Evolutionary conservation across 2,113 vertebrate species (phyloP).

Genomic region (Labrus mixtus): DNA sequence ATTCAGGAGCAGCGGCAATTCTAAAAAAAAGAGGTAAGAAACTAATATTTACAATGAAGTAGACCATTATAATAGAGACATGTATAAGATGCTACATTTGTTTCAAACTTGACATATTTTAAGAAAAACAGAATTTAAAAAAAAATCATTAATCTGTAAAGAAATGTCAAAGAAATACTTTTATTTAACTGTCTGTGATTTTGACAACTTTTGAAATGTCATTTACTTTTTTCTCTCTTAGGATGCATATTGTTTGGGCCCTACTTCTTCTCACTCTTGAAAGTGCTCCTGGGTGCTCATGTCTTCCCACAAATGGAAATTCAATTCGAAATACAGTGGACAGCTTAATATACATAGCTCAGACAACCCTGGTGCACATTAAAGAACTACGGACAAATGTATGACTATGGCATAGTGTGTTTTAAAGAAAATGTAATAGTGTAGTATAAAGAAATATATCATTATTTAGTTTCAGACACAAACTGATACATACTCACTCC

Average conservation of each 20-base stretch:
- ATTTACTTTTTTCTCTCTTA: not conserved
- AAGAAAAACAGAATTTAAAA: too few species aligned
- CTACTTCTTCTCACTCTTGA: slow-evolving; percentile 27
- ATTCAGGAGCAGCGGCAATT: not conserved
- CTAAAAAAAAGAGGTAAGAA: slow-evolving; percentile 45
- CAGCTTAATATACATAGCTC: slow-evolving; percentile 30
- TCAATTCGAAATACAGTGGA: not conserved
- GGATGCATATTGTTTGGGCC: slow-evolving; percentile 44
- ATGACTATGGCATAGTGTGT: not conserved
- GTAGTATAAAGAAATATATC: not conserved
- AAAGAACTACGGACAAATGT: slow-evolving; percentile 31
- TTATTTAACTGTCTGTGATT: not conserved
- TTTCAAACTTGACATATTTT: not conserved
- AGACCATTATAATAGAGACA: not conserved
- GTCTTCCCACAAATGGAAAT: slow-evolving; percentile 8
- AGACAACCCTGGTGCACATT: slow-evolving; percentile 64
- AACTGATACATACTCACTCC: not conserved
- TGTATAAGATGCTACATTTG: not conserved
- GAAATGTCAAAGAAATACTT: not conserved
- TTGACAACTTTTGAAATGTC: not conserved
- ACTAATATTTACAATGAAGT: not conserved
- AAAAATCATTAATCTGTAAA: not conserved
- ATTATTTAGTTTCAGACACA: not conserved
- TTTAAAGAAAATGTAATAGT: not conserved
- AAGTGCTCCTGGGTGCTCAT: slow-evolving; percentile 2